These are phyloP conservation scores for Eilema depressum DNA, from an alignment of 2,888 invertebrate genomes.

Conservation along the genomic window DNA sequence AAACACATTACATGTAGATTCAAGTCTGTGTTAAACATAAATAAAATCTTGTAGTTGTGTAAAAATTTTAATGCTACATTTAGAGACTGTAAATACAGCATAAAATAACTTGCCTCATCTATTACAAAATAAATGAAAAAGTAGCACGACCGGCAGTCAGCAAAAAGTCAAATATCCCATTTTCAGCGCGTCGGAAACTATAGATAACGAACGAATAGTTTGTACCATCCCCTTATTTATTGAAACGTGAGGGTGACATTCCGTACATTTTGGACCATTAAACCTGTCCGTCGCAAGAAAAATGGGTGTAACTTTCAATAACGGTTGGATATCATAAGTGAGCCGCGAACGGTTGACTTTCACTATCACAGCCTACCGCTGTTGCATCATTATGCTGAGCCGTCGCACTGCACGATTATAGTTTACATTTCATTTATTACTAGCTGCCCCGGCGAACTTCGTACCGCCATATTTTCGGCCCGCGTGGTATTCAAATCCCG, in stretches of 20 bases:
- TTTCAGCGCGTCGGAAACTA: constrained; percentile 42
- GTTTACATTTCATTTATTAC: constrained; percentile 18
- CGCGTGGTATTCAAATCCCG: too few relatives aligned
- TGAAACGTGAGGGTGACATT: constrained; percentile 38
- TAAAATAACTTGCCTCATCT: not conserved
- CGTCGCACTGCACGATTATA: constrained; percentile 30
- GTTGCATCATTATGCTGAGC: constrained; percentile 48
- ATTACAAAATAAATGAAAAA: constrained; percentile 9
- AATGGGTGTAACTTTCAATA: constrained; percentile 42
- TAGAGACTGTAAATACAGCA: not conserved
- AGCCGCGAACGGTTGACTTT: constrained; percentile 59
- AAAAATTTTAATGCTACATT: not conserved
- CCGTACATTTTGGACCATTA: constrained; percentile 43
- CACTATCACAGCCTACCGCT: constrained; percentile 53
- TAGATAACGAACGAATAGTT: constrained; percentile 48
- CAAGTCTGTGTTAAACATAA: not conserved
- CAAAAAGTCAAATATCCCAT: constrained; percentile 19
- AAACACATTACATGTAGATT: not conserved
- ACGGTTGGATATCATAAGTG: constrained; percentile 49
- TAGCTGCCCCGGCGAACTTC: too few relatives aligned
- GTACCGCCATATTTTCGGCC: too few relatives aligned
- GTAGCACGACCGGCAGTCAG: constrained; percentile 13
- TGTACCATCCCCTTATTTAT: constrained; percentile 47
- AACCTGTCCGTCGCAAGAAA: constrained; percentile 48
- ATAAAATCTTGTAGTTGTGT: not conserved